Evolutionary conservation across 2,888 invertebrate species (phyloP).

Genomic region (Sphaerophoria rueppellii): DNA sequence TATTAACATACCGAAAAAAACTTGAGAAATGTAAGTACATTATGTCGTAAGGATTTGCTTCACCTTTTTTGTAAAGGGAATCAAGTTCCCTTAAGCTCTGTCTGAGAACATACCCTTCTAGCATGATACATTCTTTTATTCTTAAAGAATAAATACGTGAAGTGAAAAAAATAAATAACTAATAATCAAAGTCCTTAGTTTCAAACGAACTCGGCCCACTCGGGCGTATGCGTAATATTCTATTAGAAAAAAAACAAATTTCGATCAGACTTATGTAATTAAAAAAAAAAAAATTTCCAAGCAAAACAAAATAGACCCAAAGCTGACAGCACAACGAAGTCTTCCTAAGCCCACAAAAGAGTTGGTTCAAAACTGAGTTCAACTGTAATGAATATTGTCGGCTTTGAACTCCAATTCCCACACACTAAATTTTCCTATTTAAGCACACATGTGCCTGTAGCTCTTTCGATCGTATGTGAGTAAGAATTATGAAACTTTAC

Average conservation of each 20-base stretch:
- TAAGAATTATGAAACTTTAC: conserved; percentile 12
- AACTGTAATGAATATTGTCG: neutral
- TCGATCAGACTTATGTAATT: neutral
- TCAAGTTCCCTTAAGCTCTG: too few species aligned
- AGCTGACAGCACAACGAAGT: neutral
- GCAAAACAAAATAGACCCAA: neutral
- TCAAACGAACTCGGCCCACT: neutral
- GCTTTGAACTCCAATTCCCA: neutral
- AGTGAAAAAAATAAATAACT: too few species aligned
- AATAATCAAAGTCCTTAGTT: too few species aligned
- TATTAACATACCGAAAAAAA: too few species aligned
- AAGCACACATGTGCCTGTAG: too few species aligned
- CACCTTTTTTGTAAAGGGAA: too few species aligned
- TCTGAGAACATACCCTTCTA: too few species aligned
- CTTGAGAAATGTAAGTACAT: too few species aligned
- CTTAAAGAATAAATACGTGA: too few species aligned
- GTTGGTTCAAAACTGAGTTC: neutral
- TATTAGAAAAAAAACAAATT: neutral
- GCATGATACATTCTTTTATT: too few species aligned
- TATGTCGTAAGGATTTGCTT: too few species aligned
- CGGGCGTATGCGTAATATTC: neutral
- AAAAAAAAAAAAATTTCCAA: neutral
- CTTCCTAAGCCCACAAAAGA: neutral
- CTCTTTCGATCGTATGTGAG: too few species aligned
- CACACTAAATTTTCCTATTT: neutral